Percentiles rank a stretch among this genome's conserved stretches.
These are phyloP conservation scores for Hirtodrosophila cameraria DNA, from an alignment of 2,888 invertebrate genomes.

Conservation along the genomic window DNA sequence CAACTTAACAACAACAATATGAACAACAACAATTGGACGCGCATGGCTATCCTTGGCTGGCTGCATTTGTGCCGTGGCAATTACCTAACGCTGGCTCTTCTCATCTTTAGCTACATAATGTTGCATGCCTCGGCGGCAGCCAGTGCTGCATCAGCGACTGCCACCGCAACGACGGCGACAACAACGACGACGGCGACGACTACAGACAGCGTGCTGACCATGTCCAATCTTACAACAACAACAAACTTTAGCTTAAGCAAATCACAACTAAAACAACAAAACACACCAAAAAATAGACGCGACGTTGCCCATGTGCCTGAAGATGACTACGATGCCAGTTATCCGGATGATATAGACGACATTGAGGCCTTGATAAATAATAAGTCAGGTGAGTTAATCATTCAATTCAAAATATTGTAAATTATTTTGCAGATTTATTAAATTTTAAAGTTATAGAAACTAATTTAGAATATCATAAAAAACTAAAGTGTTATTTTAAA, in stretches of 20 bases:
- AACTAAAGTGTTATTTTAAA: too few relatives aligned
- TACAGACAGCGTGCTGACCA: conserved; percentile 5
- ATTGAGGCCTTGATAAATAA: conserved; percentile 82
- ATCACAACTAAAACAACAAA: conserved; percentile 13
- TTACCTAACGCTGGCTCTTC: conserved; percentile 74
- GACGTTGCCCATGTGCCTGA: conserved; percentile 83
- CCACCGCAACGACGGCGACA: conserved; percentile 6
- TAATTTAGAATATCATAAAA: too few relatives aligned
- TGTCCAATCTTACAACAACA: conserved; percentile 44
- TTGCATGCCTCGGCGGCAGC: conserved; percentile 73
- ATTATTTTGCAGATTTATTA: too few relatives aligned
- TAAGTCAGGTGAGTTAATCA: conserved; percentile 80
- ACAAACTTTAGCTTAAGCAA: conserved; percentile 27
- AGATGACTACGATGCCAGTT: conserved; percentile 82
- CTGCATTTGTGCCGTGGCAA: conserved; percentile 67
- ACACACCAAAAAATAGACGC: conserved; percentile 62
- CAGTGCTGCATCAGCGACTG: conserved; percentile 34
- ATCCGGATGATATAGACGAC: conserved; percentile 83
- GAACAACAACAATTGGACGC: conserved; percentile 44
- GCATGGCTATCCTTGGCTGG: conserved; percentile 56
- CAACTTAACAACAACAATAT: conserved; percentile 17
- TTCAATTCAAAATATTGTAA: too few relatives aligned
- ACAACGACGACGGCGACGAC: conserved; percentile 29
- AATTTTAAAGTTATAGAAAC: too few relatives aligned
- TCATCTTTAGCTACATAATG: conserved; percentile 81